A percentile compares a stretch with the other conserved stretches of the same genome.
phyloP scores from a whole-genome alignment of 1,140 invertebrate genomes.

The Eubasilissa regina region DNA sequence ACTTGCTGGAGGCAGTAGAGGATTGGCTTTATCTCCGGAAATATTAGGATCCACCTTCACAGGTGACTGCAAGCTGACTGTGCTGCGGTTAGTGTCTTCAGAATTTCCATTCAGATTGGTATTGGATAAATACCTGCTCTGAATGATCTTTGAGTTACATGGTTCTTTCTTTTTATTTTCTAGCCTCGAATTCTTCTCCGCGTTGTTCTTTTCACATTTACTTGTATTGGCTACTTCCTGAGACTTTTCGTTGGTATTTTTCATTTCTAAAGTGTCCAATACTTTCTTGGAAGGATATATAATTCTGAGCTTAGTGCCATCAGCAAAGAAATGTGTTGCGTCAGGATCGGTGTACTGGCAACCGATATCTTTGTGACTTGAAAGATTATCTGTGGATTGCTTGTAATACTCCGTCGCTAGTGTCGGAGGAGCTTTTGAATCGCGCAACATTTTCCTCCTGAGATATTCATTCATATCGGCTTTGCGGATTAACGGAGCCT shows the following conservation, averaged over 20 bases:
- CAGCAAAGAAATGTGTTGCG: conserved; percentile 36
- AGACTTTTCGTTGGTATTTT: conserved; percentile 11
- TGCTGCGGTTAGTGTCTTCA: conserved; percentile 14
- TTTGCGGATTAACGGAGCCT: conserved; percentile 25
- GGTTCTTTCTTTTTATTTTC: conserved; percentile 14
- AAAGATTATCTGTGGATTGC: conserved; percentile 19
- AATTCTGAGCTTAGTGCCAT: conserved; percentile 41
- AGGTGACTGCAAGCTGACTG: conserved; percentile 25
- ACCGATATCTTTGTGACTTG: conserved; percentile 33
- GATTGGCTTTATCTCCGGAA: conserved; percentile 24
- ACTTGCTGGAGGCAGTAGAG: conserved; percentile 38
- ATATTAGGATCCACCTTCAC: conserved; percentile 9
- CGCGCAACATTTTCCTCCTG: conserved; percentile 21
- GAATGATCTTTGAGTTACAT: neutral
- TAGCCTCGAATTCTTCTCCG: neutral
- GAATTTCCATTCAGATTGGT: conserved; percentile 12
- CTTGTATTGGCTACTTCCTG: neutral
- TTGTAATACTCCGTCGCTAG: conserved; percentile 4
- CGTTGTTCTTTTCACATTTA: neutral
- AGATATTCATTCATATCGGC: conserved; percentile 40
- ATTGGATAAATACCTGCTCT: conserved; percentile 41
- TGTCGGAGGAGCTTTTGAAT: conserved; percentile 18
- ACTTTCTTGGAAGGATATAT: conserved; percentile 46
- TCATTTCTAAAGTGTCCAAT: conserved; percentile 8
- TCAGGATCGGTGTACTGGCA: conserved; percentile 48